These are phyloP conservation scores for Eclectus roratus DNA, from an alignment of 2,113 vertebrate species.

Conservation along the genomic window DNA sequence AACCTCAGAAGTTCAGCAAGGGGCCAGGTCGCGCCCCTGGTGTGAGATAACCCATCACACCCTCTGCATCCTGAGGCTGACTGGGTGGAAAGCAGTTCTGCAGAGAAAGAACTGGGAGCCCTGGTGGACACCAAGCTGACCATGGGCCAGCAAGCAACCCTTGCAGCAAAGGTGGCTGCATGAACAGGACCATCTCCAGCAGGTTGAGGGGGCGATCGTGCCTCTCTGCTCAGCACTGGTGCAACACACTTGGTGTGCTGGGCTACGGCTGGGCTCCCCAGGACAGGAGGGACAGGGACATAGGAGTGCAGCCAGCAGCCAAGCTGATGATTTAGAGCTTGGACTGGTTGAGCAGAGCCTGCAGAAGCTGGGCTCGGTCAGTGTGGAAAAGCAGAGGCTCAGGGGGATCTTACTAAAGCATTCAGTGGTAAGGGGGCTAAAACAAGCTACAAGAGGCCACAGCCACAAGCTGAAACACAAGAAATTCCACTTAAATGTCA, in stretches of 20 bases:
- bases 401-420: not conserved
- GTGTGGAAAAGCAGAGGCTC: not conserved
- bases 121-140: not conserved
- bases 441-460: not conserved
- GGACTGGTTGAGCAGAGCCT: not conserved
- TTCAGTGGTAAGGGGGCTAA: no score
- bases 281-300: not conserved
- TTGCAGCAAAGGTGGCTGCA: not conserved
- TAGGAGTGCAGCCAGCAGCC: not conserved
- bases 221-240: not conserved
- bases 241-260: not conserved
- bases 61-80: not conserved
- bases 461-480: not conserved
- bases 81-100: not conserved
- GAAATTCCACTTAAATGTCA: not conserved
- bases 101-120: not conserved
- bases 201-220: not conserved
- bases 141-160: no score
- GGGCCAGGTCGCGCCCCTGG: not conserved
- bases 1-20: not conserved
- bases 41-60: not conserved
- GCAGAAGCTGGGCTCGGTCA: not conserved
- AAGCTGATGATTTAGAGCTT: not conserved
- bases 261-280: not conserved
- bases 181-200: not conserved